Evolutionary conservation across 2,113 vertebrate genomes (phyloP).

Genomic region (Larimichthys crocea): DNA sequence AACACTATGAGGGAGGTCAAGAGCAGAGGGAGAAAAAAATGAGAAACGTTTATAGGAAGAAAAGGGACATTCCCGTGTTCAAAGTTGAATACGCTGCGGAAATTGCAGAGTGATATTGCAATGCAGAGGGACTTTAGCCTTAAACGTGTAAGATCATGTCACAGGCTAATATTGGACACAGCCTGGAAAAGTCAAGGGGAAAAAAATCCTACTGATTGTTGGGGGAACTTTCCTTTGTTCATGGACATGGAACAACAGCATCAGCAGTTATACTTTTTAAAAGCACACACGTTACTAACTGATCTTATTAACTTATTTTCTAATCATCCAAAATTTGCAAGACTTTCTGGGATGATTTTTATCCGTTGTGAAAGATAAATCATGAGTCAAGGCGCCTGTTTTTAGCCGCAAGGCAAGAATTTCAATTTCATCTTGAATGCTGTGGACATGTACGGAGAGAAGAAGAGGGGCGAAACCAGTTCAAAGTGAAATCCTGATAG

Average conservation of each 20-base stretch:
- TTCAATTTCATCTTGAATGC: slow-evolving; percentile 53
- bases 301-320: slow-evolving; percentile 1
- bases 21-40: slow-evolving; percentile 31
- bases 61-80: slow-evolving; percentile 39
- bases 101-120: slow-evolving; percentile 31
- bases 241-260: neutral
- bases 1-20: slow-evolving; percentile 39
- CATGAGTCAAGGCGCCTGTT: slow-evolving; percentile 17
- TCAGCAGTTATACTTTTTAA: neutral
- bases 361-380: slow-evolving; percentile 30
- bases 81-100: slow-evolving; percentile 13
- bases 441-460: slow-evolving; percentile 22
- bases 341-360: slow-evolving; percentile 15
- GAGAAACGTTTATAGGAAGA: slow-evolving; percentile 32
- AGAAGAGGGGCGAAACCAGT: slow-evolving; percentile 11
- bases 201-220: neutral
- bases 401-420: slow-evolving; percentile 38
- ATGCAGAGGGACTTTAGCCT: neutral
- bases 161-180: neutral
- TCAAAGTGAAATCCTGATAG: slow-evolving; percentile 76
- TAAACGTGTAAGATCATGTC: slow-evolving; percentile 16
- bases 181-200: slow-evolving; percentile 1
- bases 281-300: neutral
- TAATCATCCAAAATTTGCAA: slow-evolving; percentile 8
- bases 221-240: neutral